These are phyloP conservation scores for Brachyrhaphis roseni DNA, from an alignment of 2,797 vertebrate genomes.

Conservation along the genomic window DNA sequence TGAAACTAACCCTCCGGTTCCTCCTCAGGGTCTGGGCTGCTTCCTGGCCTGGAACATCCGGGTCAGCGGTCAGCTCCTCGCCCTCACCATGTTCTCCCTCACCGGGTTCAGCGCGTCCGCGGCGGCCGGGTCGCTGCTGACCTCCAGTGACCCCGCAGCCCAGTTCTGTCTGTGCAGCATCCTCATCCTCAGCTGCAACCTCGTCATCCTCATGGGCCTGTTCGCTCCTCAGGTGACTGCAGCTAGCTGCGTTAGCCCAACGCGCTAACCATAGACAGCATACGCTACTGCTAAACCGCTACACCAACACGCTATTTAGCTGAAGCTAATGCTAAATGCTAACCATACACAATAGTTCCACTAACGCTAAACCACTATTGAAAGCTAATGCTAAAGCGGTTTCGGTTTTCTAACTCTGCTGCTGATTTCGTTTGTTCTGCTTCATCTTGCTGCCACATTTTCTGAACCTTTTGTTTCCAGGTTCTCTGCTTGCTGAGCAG, in stretches of 20 bases:
- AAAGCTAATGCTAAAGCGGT: neutral
- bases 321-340: too few relatives aligned
- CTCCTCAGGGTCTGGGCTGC: conserved; percentile 86
- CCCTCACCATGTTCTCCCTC: conserved; percentile 84
- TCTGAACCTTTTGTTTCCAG: neutral
- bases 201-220: conserved; percentile 84
- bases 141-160: conserved; percentile 86
- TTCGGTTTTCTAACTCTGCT: too few relatives aligned
- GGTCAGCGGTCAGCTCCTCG: conserved; percentile 82
- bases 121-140: conserved; percentile 83
- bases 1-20: neutral
- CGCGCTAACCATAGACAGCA: too few relatives aligned
- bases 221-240: conserved; percentile 87
- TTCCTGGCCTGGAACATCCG: conserved; percentile 89
- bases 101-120: conserved; percentile 86
- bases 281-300: too few relatives aligned
- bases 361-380: too few relatives aligned
- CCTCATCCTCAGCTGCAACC: conserved; percentile 88
- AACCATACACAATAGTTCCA: too few relatives aligned
- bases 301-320: too few relatives aligned
- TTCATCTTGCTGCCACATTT: neutral
- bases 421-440: neutral
- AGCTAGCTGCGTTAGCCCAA: too few relatives aligned
- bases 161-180: conserved; percentile 88
- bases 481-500: neutral